phyloP scores from a whole-genome alignment of 2,797 vertebrate species.

The Aphelocoma californica region DNA sequence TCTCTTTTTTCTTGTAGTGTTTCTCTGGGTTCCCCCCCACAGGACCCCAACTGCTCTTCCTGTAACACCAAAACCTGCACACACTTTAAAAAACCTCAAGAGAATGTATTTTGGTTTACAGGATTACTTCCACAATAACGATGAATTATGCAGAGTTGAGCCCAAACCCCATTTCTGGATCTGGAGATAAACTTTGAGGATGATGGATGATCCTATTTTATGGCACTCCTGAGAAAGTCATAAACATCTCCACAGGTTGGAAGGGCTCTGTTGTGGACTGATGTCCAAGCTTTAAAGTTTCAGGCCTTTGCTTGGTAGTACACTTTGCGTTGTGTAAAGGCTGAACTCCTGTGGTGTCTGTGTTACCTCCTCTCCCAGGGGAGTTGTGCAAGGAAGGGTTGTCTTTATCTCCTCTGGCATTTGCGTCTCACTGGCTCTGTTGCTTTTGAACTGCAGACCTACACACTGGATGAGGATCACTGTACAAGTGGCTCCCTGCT shows the following conservation, averaged over 20 bases:
- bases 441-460: not conserved
- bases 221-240: not conserved
- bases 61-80: not conserved
- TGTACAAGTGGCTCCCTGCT: not conserved
- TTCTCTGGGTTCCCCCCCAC: not conserved
- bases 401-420: not conserved
- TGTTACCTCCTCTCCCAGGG: not conserved
- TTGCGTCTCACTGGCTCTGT: not conserved
- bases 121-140: not conserved
- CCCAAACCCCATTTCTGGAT: not conserved
- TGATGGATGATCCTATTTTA: not conserved
- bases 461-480: not conserved
- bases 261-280: not conserved
- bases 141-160: not conserved
- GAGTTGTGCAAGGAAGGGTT: not conserved
- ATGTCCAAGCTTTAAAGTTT: not conserved
- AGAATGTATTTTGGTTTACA: not conserved
- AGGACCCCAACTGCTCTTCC: not conserved
- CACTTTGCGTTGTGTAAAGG: not conserved
- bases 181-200: not conserved
- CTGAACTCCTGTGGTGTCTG: not conserved
- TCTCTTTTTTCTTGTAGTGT: not conserved
- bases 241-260: not conserved
- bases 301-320: not conserved
- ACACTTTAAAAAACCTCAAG: not conserved